Evolutionary conservation across 2,888 invertebrate genomes (phyloP), one percentile per base, ranked within the genome.

Genomic region (Eutolmus rufibarbis): DNA sequence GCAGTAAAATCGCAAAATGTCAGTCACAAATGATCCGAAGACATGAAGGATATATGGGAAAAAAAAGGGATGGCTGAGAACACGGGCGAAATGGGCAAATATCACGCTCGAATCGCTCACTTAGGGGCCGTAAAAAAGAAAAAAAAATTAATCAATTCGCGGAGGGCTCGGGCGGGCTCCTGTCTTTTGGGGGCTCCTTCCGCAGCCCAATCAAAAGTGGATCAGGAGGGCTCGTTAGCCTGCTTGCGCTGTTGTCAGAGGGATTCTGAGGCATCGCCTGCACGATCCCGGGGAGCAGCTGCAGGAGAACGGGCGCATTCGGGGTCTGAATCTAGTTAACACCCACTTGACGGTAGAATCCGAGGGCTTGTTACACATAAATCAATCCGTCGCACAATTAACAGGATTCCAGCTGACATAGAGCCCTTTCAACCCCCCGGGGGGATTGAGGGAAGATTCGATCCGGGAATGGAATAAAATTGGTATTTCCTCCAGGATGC

Each of bases 311-410:
- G 34, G 34, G 76, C 76, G 28, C 76, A 76, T 23, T 28, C 19
- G 19, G 28, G 34, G 12, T 12, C 5, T 34, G 76, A 34, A 76
- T 37, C 40, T 34, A 37, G 76, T 76, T 76, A 37, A 37, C 77
- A 74, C 79, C 86, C 88, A 87, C 82, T 86, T 81, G 43, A 78
- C 74, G 31, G 51, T 81, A 43, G 74, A 81, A 74, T 79, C 78
- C 66, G 66, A 31, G 57, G 86, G 87, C 89, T 89, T 90, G 89
- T 89, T 89, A 88, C 82, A 90, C 90, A 90, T 91, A 91, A 91
- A 91, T 91, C 91, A 91, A 91, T 91, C 91, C 91, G 90, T 90
- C 90, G 90, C 90, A 90, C 91, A 91, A 91, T 91, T 91, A 91
- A 91, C 90, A 90, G 90, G 76, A 90, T 89, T 79, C 37, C 37